Percentiles rank a stretch among this genome's conserved stretches.
Evolutionary conservation across 2,113 vertebrate genomes (phyloP).

Genomic region (Megalops atlanticus): DNA sequence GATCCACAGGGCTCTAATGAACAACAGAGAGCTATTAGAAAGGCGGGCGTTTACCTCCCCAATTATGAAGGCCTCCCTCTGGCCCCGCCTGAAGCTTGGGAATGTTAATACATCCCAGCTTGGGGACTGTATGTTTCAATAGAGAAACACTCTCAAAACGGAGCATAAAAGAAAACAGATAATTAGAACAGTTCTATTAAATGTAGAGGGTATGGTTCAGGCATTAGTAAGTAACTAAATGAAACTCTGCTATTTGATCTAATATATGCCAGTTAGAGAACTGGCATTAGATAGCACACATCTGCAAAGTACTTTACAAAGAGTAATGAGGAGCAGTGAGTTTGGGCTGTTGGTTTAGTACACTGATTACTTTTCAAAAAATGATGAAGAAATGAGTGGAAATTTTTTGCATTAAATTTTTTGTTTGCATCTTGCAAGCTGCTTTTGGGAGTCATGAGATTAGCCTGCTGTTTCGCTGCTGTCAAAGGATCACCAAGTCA

Average conservation of each 20-base stretch:
- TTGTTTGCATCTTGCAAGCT: too few species aligned
- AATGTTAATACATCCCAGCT: background rate
- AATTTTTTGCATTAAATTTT: too few species aligned
- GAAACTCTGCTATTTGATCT: background rate
- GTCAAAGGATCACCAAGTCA: too few species aligned
- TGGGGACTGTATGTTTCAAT: background rate
- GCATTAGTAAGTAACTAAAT: background rate
- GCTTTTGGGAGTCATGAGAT: too few species aligned
- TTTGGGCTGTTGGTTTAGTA: background rate
- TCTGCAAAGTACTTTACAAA: background rate
- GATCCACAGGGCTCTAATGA: constrained; percentile 20
- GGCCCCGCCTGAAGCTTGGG: background rate
- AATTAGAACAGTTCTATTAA: background rate
- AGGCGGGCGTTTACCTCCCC: background rate
- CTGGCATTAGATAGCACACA: background rate
- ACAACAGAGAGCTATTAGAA: constrained; percentile 23
- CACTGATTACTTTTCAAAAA: background rate
- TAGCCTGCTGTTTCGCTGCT: too few species aligned
- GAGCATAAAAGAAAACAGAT: background rate
- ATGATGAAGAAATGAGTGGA: too few species aligned
- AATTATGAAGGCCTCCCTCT: background rate
- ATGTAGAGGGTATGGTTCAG: background rate
- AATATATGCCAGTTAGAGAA: background rate
- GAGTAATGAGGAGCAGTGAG: background rate
- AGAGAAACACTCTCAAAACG: background rate